phyloP scores from a whole-genome alignment of 2,113 vertebrate genomes.

The Plestiodon gilberti region DNA sequence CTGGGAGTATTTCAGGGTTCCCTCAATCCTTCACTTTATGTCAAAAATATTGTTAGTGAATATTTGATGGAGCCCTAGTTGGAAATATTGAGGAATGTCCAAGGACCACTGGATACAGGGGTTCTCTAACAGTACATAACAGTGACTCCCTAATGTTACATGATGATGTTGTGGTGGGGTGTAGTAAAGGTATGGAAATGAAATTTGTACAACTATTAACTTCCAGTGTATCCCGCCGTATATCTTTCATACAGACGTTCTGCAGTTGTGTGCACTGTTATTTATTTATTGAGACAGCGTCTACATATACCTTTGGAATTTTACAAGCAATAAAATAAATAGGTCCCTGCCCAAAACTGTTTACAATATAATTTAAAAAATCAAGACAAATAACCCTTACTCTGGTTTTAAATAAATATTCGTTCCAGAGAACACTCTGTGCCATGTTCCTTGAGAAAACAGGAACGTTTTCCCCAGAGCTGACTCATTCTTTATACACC shows the following conservation, averaged over 20 bases:
- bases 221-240: neutral
- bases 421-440: constrained; percentile 3
- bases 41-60: neutral
- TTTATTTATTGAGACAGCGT: neutral
- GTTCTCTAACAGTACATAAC: neutral
- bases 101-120: too few relatives aligned
- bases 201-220: too few relatives aligned
- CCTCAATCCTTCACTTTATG: neutral
- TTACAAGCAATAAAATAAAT: neutral
- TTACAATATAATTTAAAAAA: neutral
- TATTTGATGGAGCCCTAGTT: neutral
- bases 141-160: neutral
- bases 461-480: neutral
- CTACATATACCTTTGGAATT: neutral
- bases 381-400: neutral
- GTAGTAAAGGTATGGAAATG: neutral
- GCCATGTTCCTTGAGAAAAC: neutral
- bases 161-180: neutral
- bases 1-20: neutral
- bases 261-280: neutral
- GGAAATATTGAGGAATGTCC: neutral
- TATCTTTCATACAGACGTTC: neutral
- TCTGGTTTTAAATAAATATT: neutral
- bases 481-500: constrained; percentile 13
- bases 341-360: neutral